Percentiles rank a stretch among this genome's conserved stretches.
These are phyloP conservation scores for Aphelinus atriplicis DNA, from an alignment of 1,140 invertebrate genomes.

Conservation along the genomic window DNA sequence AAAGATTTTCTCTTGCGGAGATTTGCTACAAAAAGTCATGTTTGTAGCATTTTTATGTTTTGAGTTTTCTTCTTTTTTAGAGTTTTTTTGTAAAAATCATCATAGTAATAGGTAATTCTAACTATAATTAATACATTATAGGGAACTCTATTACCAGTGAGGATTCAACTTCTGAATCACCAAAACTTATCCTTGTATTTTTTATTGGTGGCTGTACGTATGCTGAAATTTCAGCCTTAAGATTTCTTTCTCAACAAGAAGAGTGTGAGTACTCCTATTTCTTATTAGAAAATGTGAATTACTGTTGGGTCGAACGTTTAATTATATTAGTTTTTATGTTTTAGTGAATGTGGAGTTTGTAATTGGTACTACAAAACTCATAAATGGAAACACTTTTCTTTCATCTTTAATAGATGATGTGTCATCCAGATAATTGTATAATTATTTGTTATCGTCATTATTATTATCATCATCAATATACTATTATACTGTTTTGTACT, in stretches of 20 bases:
- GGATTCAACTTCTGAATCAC: constrained; percentile 74
- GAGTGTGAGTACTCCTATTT: constrained; percentile 71
- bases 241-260: constrained; percentile 92
- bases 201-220: constrained; percentile 97
- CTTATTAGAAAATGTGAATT: not conserved
- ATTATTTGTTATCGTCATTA: constrained; percentile 1
- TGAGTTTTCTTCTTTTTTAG: constrained; percentile 49
- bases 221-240: constrained; percentile 92
- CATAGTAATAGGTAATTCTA: not conserved
- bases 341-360: constrained; percentile 89
- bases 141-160: constrained; percentile 73
- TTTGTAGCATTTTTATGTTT: constrained; percentile 16
- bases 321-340: constrained; percentile 52
- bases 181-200: constrained; percentile 88
- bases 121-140: constrained; percentile 64
- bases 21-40: not conserved
- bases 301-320: too few species aligned
- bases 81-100: constrained; percentile 68
- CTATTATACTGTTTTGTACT: constrained; percentile 1
- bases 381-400: constrained; percentile 90
- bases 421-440: constrained; percentile 35
- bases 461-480: not conserved
- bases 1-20: constrained; percentile 63
- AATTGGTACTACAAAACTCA: constrained; percentile 91
- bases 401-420: constrained; percentile 76